Conservation (phyloP, 2,888 invertebrate genomes). For the Brachypterus glaber region DNA sequence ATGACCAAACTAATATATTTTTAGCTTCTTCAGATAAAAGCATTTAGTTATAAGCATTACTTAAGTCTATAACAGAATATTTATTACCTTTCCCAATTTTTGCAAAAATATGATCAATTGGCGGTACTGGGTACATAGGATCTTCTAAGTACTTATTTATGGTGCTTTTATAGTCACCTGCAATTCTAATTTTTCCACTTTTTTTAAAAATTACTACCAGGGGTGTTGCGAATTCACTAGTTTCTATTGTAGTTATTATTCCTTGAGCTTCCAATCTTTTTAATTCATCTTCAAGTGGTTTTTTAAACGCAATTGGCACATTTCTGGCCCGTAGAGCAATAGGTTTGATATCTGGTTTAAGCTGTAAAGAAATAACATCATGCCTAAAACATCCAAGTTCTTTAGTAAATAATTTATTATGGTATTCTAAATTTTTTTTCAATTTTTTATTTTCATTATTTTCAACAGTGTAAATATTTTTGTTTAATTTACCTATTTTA, state of each 20-base stretch:
- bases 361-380: too few relatives aligned
- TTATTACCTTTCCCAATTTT: background rate
- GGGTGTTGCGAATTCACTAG: slow-evolving; percentile 2
- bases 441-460: too few relatives aligned
- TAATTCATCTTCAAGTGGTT: too few relatives aligned
- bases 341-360: too few relatives aligned
- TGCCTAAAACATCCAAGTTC: too few relatives aligned
- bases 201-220: slow-evolving; percentile 3
- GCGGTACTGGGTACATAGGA: slow-evolving; percentile 4
- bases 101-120: slow-evolving; percentile 1
- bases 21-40: slow-evolving; percentile 6
- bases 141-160: slow-evolving; percentile 2
- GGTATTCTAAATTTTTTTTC: too few relatives aligned
- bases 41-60: slow-evolving; percentile 7
- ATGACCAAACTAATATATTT: background rate
- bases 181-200: slow-evolving; percentile 3
- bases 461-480: too few relatives aligned
- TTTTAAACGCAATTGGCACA: too few relatives aligned
- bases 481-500: too few relatives aligned
- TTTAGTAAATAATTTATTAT: too few relatives aligned
- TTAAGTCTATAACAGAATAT: slow-evolving; percentile 4
- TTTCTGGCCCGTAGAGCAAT: too few relatives aligned
- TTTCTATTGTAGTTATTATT: background rate
- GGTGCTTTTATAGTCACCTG: slow-evolving; percentile 4
- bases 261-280: too few relatives aligned